Evolutionary conservation across 2,797 vertebrate genomes (phyloP).

Genomic region (Acridotheres tristis): DNA sequence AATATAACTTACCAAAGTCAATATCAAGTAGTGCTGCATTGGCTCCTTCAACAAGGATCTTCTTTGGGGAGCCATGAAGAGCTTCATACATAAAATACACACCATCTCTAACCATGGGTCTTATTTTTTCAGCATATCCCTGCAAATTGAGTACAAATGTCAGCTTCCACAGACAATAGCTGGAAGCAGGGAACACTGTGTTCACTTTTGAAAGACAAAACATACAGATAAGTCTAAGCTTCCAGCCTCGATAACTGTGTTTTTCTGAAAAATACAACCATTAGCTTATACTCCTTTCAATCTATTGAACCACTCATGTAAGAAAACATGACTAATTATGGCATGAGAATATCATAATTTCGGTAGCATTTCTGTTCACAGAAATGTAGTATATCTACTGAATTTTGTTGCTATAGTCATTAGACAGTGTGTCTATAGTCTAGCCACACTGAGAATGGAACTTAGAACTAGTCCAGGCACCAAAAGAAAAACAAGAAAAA

Average conservation of each 20-base stretch:
- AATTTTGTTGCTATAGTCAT: not conserved
- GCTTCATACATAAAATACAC: slow-evolving; percentile 98
- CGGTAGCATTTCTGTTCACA: not conserved
- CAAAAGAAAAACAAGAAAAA: not conserved
- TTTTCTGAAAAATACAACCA: not conserved
- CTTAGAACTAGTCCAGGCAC: not conserved
- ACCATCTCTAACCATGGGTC: slow-evolving; percentile 96
- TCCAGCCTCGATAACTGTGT: not conserved
- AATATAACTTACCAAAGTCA: slow-evolving; percentile 87
- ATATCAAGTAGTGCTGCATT: slow-evolving; percentile 98
- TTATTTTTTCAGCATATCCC: slow-evolving; percentile 92
- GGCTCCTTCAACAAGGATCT: slow-evolving; percentile 96
- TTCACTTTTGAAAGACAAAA: not conserved
- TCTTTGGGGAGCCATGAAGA: slow-evolving; percentile 92
- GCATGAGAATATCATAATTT: not conserved
- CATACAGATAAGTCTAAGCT: not conserved
- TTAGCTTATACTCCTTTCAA: not conserved
- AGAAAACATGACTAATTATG: not conserved
- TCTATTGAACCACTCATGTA: not conserved
- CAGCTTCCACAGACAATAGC: not conserved
- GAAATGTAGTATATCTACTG: not conserved
- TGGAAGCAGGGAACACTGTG: not conserved
- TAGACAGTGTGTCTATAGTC: not conserved
- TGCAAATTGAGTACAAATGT: slow-evolving; percentile 43
- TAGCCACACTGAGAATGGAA: not conserved